Percentiles rank a stretch among this genome's conserved stretches.
Evolutionary conservation across 2,888 invertebrate genomes (phyloP).

Genomic region (Tetragnatha montana): DNA sequence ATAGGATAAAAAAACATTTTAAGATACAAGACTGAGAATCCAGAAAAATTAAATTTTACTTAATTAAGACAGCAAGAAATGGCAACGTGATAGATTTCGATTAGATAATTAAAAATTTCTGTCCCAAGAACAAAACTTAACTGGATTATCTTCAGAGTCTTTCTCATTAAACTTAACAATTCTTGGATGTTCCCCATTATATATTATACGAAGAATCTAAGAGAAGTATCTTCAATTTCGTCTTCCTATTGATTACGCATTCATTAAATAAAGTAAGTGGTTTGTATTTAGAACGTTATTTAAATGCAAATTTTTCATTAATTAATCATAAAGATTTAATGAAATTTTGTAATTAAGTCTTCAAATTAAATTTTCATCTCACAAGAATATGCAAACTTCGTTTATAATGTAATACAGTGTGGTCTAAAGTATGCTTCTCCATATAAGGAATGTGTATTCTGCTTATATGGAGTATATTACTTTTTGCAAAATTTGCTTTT

Average conservation of each 20-base stretch:
- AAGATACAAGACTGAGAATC: not conserved
- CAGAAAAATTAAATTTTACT: not conserved
- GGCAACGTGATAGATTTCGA: not conserved
- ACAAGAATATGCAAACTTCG: not conserved
- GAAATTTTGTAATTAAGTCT: not conserved
- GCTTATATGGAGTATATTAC: no score
- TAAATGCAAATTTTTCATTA: not conserved
- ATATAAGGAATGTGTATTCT: no score
- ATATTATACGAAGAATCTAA: not conserved
- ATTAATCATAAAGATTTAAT: not conserved
- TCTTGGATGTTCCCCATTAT: not conserved
- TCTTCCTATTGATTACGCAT: not conserved
- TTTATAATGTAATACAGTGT: no score
- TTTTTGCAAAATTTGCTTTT: no score
- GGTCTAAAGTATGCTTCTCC: no score
- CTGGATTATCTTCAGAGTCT: not conserved
- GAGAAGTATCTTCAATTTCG: not conserved
- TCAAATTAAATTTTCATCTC: not conserved
- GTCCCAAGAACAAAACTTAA: not conserved
- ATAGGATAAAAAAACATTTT: not conserved
- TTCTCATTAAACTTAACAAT: not conserved
- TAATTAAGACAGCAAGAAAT: not conserved
- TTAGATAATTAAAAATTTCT: not conserved
- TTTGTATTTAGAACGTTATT: not conserved
- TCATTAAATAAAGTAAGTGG: not conserved